These are phyloP conservation scores for Rhabditoides inermis DNA, from an alignment of 2,888 invertebrate genomes.

Conservation along the genomic window DNA sequence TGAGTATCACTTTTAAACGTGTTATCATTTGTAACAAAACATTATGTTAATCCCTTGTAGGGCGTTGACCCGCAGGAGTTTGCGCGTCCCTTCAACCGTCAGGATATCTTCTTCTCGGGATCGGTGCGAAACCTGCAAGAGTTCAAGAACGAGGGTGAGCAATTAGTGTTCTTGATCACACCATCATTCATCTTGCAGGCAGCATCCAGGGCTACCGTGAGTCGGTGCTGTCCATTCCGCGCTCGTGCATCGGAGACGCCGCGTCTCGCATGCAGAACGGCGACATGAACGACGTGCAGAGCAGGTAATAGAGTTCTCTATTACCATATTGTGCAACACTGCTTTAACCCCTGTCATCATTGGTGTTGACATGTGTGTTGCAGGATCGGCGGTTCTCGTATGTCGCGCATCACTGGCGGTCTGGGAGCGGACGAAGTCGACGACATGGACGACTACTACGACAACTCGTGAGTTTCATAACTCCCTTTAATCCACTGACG, in stretches of 20 bases:
- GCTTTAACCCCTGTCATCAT: no score
- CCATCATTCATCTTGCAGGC: slow-evolving; percentile 6
- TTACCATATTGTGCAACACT: no score
- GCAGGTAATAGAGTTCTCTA: no score
- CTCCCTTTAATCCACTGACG: neutral
- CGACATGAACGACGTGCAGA: no score
- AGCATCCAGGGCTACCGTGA: slow-evolving; percentile 22
- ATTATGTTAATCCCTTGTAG: slow-evolving; percentile 17
- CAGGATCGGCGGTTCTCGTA: slow-evolving; percentile 15
- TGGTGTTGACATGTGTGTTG: slow-evolving; percentile 3
- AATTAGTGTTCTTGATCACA: slow-evolving; percentile 1
- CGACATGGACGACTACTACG: slow-evolving; percentile 4
- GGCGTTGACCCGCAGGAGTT: slow-evolving; percentile 49
- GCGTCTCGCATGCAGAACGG: slow-evolving; percentile 37
- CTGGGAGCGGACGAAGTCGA: slow-evolving; percentile 10
- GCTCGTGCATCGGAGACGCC: slow-evolving; percentile 26
- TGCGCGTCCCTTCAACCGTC: slow-evolving; percentile 54
- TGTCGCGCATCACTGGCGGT: slow-evolving; percentile 29
- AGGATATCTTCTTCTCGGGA: slow-evolving; percentile 95
- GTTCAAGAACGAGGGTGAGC: slow-evolving; percentile 58
- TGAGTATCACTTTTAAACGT: slow-evolving; percentile 10
- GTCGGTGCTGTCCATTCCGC: slow-evolving; percentile 29
- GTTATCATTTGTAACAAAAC: slow-evolving; percentile 2
- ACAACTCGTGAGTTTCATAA: neutral
- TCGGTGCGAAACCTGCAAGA: slow-evolving; percentile 85